Evolutionary conservation across 2,797 vertebrate genomes (phyloP), one percentile per base, ranked within the genome.

Genomic region (Xenentodon cancila): DNA sequence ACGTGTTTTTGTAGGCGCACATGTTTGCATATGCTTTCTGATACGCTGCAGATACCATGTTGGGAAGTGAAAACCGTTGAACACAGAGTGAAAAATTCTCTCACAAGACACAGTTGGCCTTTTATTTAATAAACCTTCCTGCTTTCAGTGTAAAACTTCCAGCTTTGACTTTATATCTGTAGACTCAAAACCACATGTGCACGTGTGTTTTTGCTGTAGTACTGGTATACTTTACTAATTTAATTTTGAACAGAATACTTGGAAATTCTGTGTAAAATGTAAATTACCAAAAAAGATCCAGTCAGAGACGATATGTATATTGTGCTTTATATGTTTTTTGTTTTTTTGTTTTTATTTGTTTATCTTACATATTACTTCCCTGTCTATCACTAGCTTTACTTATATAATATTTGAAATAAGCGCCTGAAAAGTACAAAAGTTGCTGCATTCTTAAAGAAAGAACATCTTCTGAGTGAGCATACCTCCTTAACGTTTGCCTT

Each of bases 371-470:
- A 48, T 58, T 25, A 54, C 21, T 53, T 22, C 75, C 57, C 42
- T 77, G 16, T 32, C 55, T 83, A 68, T 37, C 56, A 53, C 79
- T 80, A 79, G 58, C 66, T 82, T 84, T 81, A 68, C 75, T 69
- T 86, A 76, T 86, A 85, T 71, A 83, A 73, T 76, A 75, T 88
- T 79, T 87, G 79, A 88, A 91, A 90, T 84, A 83, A 88, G 88
- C 50, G 22, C 22, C 59, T 55, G 46, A 47, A 58, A 68, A 42
- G 34, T 27, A 22, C 45, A 64, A 74, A 62, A 65, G 63, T 75
- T 88, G 65, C 58, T 53, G 71, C 74, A 15, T 5, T 32, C 4
- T 32, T 32, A 47, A 20, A 55, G 42, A 20, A 20, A 22, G 9
- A 3, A 47, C 13, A 56, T 53, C 9, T 3, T 56, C 27, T 62